Base-by-base conservation (phyloP, 1,140 invertebrate species). In the Gonatopus flavifemur region DNA sequence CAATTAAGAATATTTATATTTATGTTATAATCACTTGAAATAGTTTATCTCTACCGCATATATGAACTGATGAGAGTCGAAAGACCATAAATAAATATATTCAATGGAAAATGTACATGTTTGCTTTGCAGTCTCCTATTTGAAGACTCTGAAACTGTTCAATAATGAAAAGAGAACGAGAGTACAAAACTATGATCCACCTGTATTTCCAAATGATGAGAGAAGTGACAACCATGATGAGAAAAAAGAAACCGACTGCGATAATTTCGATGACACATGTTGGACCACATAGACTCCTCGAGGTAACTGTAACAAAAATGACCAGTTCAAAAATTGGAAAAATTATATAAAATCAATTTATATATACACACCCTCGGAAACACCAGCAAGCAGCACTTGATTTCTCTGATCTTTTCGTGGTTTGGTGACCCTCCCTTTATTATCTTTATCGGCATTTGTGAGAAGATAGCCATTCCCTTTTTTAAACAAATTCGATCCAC, bases 171-270 rank as follows among this genome's bases (percentile, higher is more conserved):
- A n/a, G n/a, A n/a, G n/a, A n/a, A n/a, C n/a, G n/a, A n/a, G n/a
- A n/a, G n/a, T n/a, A n/a, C n/a, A n/a, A n/a, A n/a, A n/a, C n/a
- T n/a, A n/a, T n/a, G n/a, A n/a, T 52, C 64, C 49, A 78, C 66
- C 74, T 74, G 43, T 71, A 76, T 45, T 63, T 67, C 64, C 74
- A 77, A n/a, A 63, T 58, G 18, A 70, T 44, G 35, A 70, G 64
- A 0, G 61, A 66, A 35, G 70, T 59, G 19, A 68, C 46, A 44
- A 74, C 64, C 15, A 64, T 61, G 10, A 68, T 47, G 2, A 78
- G 13, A 16, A 78, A 61, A 25, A 78, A 69, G 9, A 72, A 55
- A 41, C 68, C 68, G 3, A 63, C 70, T 1, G 59, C 59, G 12
- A 74, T 53, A 4, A 75, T 64, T 24, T 72, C 70, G 30, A 74